Conservation (phyloP, 2,797 vertebrate species). For the Danio choprae region DNA sequence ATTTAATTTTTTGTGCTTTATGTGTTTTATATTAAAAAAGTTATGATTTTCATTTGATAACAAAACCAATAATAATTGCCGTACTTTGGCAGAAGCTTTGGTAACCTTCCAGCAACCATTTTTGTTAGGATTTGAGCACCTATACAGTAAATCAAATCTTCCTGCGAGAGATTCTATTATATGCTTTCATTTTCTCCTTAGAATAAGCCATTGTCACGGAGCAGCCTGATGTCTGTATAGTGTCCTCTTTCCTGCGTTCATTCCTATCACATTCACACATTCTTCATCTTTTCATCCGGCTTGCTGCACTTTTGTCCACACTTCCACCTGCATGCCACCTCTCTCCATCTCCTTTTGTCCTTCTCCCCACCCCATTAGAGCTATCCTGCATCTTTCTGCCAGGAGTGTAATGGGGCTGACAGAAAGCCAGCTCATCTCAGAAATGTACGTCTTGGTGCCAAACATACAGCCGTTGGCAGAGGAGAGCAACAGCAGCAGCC, state of each 20-base stretch:
- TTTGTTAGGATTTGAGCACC: slow-evolving; percentile 18
- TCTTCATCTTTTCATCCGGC: slow-evolving; percentile 29
- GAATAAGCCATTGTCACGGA: slow-evolving; percentile 29
- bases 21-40: too few relatives aligned
- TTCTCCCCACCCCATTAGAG: slow-evolving; percentile 49
- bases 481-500: slow-evolving; percentile 35
- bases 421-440: slow-evolving; percentile 59
- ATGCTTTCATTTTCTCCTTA: slow-evolving; percentile 20
- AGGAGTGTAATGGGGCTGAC: slow-evolving; percentile 57
- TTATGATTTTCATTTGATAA: background rate
- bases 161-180: slow-evolving; percentile 15
- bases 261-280: slow-evolving; percentile 25
- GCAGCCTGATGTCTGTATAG: slow-evolving; percentile 16
- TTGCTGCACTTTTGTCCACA: slow-evolving; percentile 41
- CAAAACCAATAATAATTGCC: background rate
- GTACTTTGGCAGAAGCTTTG: background rate
- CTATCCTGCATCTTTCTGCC: slow-evolving; percentile 46
- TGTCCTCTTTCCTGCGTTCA: slow-evolving; percentile 26
- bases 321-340: slow-evolving; percentile 36
- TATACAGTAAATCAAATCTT: slow-evolving; percentile 4
- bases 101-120: background rate
- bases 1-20: too few relatives aligned
- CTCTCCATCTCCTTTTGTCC: slow-evolving; percentile 21
- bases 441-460: slow-evolving; percentile 54
- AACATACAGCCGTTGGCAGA: slow-evolving; percentile 55